Percentiles rank a stretch among this genome's conserved stretches.
Evolutionary conservation across 2,113 vertebrate species (phyloP).

Genomic region (Anser brachyrhynchus): DNA sequence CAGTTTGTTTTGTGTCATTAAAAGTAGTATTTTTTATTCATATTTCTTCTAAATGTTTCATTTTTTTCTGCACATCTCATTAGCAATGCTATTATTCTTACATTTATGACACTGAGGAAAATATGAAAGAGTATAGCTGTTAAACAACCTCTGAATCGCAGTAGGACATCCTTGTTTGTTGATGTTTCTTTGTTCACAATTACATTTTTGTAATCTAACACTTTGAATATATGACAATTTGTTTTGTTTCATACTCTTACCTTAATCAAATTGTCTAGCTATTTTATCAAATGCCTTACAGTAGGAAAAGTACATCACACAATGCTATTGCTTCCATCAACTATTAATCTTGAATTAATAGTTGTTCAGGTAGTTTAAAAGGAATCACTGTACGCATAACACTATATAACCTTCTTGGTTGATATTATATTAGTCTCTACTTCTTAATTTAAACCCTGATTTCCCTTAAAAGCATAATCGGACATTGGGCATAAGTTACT

Average conservation of each 20-base stretch:
- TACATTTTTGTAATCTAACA: not conserved
- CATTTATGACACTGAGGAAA: not conserved
- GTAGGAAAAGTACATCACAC: not conserved
- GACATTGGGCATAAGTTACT: not conserved
- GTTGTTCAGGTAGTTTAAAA: not conserved
- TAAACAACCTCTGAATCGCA: not conserved
- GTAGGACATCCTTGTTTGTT: not conserved
- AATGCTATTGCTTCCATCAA: not conserved
- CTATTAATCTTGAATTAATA: not conserved
- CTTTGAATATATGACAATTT: not conserved
- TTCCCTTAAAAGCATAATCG: not conserved
- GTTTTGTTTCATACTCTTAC: not conserved
- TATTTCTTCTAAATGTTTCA: not conserved
- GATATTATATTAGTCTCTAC: not conserved
- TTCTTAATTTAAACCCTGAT: not conserved
- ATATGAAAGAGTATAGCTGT: not conserved
- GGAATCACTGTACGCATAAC: not conserved
- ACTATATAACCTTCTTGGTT: not conserved
- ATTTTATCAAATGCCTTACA: not conserved
- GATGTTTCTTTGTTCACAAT: not conserved
- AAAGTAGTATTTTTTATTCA: not conserved
- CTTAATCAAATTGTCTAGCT: not conserved
- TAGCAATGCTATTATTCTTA: not conserved
- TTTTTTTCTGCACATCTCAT: not conserved
- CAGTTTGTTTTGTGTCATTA: not conserved